Percentiles rank a stretch among this genome's conserved stretches.
Evolutionary conservation across 2,797 vertebrate species (phyloP).

Genomic region (Gastrophryne carolinensis): DNA sequence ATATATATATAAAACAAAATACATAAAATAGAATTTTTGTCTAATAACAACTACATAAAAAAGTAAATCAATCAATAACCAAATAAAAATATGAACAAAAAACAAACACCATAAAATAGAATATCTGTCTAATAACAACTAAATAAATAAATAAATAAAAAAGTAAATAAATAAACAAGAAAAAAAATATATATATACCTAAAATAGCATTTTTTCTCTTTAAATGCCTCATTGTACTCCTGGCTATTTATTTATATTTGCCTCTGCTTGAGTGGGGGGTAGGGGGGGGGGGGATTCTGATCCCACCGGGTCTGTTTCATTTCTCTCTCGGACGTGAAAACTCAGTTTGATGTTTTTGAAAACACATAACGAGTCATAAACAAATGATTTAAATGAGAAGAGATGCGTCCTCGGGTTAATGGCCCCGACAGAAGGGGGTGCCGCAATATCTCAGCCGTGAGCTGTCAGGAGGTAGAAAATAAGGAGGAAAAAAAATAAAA

Average conservation of each 20-base stretch:
- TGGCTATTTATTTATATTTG: conserved; percentile 14
- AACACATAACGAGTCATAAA: conserved; percentile 45
- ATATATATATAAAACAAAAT: no score
- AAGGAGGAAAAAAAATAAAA: not conserved
- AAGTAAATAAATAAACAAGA: no score
- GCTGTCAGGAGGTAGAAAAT: not conserved
- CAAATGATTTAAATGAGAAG: conserved; percentile 36
- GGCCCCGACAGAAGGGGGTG: not conserved
- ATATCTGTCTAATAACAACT: no score
- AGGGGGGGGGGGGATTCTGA: no score
- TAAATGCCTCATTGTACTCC: conserved; percentile 34
- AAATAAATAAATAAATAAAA: no score
- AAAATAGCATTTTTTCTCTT: not conserved
- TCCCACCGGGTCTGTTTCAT: not conserved
- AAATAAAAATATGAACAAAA: no score
- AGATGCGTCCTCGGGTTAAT: conserved; percentile 17
- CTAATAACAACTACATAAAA: no score
- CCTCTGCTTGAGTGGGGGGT: no score
- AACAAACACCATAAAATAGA: no score
- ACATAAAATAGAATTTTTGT: no score
- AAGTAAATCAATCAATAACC: no score
- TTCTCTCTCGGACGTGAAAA: not conserved
- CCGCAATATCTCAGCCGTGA: not conserved
- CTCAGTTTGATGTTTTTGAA: conserved; percentile 25
- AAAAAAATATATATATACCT: not conserved